Base-by-base conservation (phyloP, 2,113 vertebrate species). In the Percina caprodes region DNA sequence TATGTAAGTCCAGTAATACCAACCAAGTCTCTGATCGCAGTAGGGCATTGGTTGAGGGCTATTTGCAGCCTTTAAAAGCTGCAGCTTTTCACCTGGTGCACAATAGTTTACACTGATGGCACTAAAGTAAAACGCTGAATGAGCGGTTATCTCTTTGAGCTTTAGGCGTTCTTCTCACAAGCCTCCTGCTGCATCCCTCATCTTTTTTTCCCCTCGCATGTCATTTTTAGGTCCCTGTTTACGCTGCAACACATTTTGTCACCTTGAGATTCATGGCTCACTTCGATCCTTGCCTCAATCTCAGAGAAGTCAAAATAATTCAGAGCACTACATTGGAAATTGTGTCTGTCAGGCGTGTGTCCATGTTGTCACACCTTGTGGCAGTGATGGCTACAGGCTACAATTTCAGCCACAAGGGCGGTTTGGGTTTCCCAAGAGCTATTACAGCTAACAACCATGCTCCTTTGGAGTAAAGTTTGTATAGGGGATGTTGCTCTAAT, bases 341-440 rank as follows among this genome's bases (percentile, higher is more conserved):
- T 56, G 58, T 79, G 70, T 9, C 51, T 85, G 33, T 72, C 63
- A 59, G 60, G 69, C 60, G 42, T 24, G 48, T 1, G 48, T 69
- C 56, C 73, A 23, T 39, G 30, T 66, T 77, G 82, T 80, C 62
- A 42, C 67, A 73, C 19, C 11, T 69, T 10, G 16, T 51, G 15
- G 73, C 67, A 74, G 13, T 39, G 58, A 69, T 63, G 68, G 30
- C 48, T 79, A 58, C 68, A 55, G 69, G 59, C 60, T 74, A 49
- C 69, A 83, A 82, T 85, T 78, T 58, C 61, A 76, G 62, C 74
- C 62, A 24, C 33, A 45, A 4, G 19, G 21, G 42, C n/a, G 46
- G n/a, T 23, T 61, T 67, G 26, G 49, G 2, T 70, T 58, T 66
- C 45, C n/a, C 51, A n/a, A 65, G 12, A 42, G 51, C 46, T 59